Percentiles rank a stretch among this genome's conserved stretches.
phyloP scores from a whole-genome alignment of 2,797 vertebrate species.

The Hydrocynus forskahlii region DNA sequence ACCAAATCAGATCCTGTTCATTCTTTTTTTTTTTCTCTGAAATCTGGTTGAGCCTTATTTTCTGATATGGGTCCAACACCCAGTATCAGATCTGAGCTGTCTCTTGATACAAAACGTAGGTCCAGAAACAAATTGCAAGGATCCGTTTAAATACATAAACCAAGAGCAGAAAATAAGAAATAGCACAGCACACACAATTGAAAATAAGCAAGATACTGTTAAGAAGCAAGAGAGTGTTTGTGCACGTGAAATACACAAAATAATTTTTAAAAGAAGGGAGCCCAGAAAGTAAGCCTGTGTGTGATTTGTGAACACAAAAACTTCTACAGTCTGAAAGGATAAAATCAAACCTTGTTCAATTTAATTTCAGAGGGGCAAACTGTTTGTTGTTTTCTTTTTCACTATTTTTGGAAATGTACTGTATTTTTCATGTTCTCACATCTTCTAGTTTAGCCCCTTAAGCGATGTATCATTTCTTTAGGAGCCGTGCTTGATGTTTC shows the following conservation, averaged over 20 bases:
- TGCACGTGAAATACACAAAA: not conserved
- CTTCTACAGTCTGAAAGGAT: not conserved
- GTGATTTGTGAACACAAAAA: not conserved
- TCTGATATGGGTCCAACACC: too few relatives aligned
- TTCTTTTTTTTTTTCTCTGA: too few relatives aligned
- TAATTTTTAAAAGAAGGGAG: not conserved
- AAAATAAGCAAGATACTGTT: not conserved
- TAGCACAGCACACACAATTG: not conserved
- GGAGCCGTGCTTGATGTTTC: slow-evolving; percentile 12
- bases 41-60: too few relatives aligned
- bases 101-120: too few relatives aligned
- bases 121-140: not conserved
- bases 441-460: not conserved
- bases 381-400: slow-evolving; percentile 19
- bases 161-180: not conserved
- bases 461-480: slow-evolving; percentile 19
- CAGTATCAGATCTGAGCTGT: too few relatives aligned
- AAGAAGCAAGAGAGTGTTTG: not conserved
- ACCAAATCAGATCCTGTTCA: too few relatives aligned
- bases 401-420: slow-evolving; percentile 8
- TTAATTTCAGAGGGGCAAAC: slow-evolving; percentile 26
- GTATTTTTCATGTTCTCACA: slow-evolving; percentile 7
- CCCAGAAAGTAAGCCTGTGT: not conserved
- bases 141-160: not conserved
- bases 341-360: slow-evolving; percentile 21